phyloP scores from a whole-genome alignment of 2,888 invertebrate genomes.

The Acleris emargana region DNA sequence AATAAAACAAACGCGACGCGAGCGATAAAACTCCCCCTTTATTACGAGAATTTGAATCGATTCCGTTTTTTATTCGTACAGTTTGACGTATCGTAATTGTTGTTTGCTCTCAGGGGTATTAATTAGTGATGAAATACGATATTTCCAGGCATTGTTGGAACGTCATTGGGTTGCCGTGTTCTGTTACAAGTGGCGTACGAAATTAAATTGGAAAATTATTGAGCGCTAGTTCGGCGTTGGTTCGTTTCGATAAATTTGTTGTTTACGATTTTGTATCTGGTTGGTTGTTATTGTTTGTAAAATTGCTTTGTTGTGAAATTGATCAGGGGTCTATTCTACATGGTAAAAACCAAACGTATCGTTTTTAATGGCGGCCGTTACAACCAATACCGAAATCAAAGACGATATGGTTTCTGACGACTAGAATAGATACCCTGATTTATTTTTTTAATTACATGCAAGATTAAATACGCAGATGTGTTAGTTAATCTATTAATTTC shows the following conservation, averaged over 20 bases:
- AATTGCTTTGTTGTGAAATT: neutral
- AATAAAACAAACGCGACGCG: constrained; percentile 60
- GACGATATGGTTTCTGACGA: too few species aligned
- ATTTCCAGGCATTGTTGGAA: constrained; percentile 60
- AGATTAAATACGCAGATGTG: too few species aligned
- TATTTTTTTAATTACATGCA: too few species aligned
- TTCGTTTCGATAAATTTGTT: constrained; percentile 38
- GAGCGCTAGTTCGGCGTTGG: constrained; percentile 41
- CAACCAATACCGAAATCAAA: too few species aligned
- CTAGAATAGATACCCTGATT: too few species aligned
- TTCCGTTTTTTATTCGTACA: constrained; percentile 57
- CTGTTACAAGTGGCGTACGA: constrained; percentile 37
- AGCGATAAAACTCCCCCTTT: constrained; percentile 64
- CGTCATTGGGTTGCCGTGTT: constrained; percentile 33
- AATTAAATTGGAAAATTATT: constrained; percentile 56
- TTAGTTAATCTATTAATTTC: too few species aligned
- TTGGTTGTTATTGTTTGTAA: neutral
- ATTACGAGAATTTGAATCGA: constrained; percentile 46
- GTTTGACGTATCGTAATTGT: constrained; percentile 68
- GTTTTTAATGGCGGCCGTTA: too few species aligned
- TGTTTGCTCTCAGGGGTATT: constrained; percentile 69
- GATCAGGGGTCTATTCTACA: neutral
- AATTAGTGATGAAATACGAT: constrained; percentile 77
- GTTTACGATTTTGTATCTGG: constrained; percentile 34
- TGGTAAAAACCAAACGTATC: too few species aligned